Evolutionary conservation across 2,113 vertebrate species (phyloP).

Genomic region (Apus apus): DNA sequence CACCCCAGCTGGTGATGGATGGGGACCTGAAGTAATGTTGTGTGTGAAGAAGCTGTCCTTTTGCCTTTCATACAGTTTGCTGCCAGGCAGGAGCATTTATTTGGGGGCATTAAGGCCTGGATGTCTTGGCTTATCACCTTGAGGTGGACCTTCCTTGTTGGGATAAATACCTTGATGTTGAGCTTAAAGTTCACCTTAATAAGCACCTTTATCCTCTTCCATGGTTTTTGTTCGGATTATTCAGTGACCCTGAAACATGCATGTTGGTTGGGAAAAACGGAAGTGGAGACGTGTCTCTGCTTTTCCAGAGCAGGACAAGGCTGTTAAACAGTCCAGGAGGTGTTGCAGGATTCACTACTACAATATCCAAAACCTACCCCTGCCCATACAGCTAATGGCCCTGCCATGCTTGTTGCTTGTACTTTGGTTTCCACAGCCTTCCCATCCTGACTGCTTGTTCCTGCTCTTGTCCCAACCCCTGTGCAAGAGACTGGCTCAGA

Average conservation of each 20-base stretch:
- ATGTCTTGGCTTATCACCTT: neutral
- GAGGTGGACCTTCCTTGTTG: neutral
- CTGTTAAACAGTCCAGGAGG: neutral
- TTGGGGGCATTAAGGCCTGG: neutral
- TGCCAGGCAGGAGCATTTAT: neutral
- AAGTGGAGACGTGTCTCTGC: neutral
- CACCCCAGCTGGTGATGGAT: fast-evolving
- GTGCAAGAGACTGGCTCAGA: neutral
- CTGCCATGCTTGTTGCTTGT: neutral
- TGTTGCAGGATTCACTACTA: neutral
- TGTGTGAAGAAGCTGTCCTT: neutral
- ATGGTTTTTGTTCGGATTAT: neutral
- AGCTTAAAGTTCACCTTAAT: neutral
- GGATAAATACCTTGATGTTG: neutral
- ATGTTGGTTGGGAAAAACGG: neutral
- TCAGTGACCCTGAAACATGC: neutral
- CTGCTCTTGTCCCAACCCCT: neutral
- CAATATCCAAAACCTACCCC: neutral
- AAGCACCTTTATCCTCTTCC: neutral
- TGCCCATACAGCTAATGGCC: neutral
- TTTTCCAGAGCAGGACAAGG: fast-evolving
- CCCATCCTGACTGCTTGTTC: neutral
- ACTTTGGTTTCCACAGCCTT: neutral
- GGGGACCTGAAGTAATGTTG: neutral
- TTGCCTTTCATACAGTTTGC: neutral